Conservation (phyloP, 1,140 invertebrate genomes). For the Schlechtendalia chinensis region DNA sequence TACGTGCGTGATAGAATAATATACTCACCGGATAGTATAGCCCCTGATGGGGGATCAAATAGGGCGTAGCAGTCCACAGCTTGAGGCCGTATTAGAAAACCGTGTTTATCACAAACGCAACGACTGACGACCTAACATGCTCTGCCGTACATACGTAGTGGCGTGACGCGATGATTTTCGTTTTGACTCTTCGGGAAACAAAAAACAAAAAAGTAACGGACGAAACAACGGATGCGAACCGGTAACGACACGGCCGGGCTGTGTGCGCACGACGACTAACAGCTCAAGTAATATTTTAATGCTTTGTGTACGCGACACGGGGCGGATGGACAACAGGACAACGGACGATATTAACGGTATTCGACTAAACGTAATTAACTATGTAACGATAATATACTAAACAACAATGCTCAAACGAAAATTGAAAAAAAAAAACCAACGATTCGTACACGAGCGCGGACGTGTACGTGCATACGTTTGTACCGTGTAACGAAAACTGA, state of each 20-base stretch:
- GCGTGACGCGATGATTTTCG: not conserved
- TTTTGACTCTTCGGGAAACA: not conserved
- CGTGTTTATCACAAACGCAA: conserved; percentile 39
- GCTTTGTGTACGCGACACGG: too few relatives aligned
- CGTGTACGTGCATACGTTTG: not conserved
- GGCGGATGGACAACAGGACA: too few relatives aligned
- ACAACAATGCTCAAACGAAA: too few relatives aligned
- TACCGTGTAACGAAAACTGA: conserved; percentile 22
- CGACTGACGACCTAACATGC: conserved; percentile 28
- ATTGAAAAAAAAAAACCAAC: not conserved
- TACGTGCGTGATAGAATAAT: not conserved
- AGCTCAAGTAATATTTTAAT: too few relatives aligned
- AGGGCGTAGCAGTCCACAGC: conserved; percentile 46
- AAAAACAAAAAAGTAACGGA: too few relatives aligned
- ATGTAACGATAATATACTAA: too few relatives aligned
- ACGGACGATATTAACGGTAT: too few relatives aligned
- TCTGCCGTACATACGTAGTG: not conserved
- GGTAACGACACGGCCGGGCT: too few relatives aligned
- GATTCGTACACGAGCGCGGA: not conserved
- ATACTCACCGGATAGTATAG: conserved; percentile 46
- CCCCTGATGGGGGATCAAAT: conserved; percentile 48
- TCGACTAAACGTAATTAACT: too few relatives aligned
- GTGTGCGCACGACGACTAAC: too few relatives aligned
- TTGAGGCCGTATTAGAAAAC: conserved; percentile 40
- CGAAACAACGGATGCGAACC: too few relatives aligned